These are phyloP conservation scores for Bergia sp. DNA, from an alignment of 92 coral and sea anemone species.

Conservation along the genomic window DNA sequence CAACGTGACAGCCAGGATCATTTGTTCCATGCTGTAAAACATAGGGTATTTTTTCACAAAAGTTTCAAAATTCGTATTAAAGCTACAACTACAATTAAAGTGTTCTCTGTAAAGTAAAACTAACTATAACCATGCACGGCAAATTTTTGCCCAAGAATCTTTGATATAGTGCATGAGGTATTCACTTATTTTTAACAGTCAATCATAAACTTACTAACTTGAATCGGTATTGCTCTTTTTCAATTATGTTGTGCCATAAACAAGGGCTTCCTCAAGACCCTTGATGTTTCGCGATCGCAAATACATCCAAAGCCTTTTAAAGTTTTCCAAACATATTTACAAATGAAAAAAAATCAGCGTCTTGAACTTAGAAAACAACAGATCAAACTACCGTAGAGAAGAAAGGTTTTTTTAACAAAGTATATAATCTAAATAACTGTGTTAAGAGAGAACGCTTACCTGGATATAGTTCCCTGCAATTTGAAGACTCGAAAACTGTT, in stretches of 20 bases:
- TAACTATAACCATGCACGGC: neutral
- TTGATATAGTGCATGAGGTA: neutral
- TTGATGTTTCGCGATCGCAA: neutral
- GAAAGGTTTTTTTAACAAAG: neutral
- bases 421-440: neutral
- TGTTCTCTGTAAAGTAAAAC: neutral
- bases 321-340: neutral
- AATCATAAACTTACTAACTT: neutral
- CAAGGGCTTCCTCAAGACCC: neutral
- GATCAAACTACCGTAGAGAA: neutral
- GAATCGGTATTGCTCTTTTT: neutral
- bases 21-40: slow-evolving; percentile 22
- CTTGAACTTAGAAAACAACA: neutral
- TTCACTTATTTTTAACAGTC: neutral
- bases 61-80: neutral
- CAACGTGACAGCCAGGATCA: neutral
- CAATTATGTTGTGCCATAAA: neutral
- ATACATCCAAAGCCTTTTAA: neutral
- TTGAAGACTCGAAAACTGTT: neutral
- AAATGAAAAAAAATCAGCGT: neutral
- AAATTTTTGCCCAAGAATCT: neutral
- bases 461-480: too few relatives aligned
- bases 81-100: neutral
- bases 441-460: neutral
- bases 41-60: neutral